These are phyloP conservation scores for Lithophane leautieri DNA, from an alignment of 2,888 invertebrate genomes.

Conservation along the genomic window DNA sequence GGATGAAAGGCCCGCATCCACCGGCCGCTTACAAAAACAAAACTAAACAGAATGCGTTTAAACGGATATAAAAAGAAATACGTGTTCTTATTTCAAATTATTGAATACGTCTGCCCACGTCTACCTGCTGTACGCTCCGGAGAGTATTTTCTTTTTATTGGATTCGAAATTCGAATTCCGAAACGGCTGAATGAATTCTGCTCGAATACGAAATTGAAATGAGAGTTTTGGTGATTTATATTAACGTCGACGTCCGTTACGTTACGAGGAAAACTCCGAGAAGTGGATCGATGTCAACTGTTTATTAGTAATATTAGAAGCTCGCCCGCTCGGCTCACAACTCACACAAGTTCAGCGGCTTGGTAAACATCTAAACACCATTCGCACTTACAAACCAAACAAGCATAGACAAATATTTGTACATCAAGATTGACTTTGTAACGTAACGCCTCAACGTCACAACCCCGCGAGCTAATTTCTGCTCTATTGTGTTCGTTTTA, in stretches of 20 bases:
- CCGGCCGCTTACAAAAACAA: conserved; percentile 87
- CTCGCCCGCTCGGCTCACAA: conserved; percentile 72
- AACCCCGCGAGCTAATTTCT: conserved; percentile 75
- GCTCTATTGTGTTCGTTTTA: conserved; percentile 73
- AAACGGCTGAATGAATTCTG: conserved; percentile 81
- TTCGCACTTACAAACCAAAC: conserved; percentile 90
- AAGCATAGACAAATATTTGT: conserved; percentile 88
- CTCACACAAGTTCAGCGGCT: conserved; percentile 86
- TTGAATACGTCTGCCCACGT: conserved; percentile 90
- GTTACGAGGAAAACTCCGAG: conserved; percentile 65
- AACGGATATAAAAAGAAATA: conserved; percentile 90
- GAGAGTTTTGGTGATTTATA: conserved; percentile 62
- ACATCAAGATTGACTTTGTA: conserved; percentile 83
- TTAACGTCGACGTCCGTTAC: conserved; percentile 57
- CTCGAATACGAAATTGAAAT: conserved; percentile 74
- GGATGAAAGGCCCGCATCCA: conserved; percentile 89
- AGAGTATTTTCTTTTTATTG: conserved; percentile 81
- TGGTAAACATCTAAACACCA: conserved; percentile 89
- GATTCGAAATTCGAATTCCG: conserved; percentile 77
- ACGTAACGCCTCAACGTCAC: conserved; percentile 75
- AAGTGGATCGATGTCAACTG: conserved; percentile 83
- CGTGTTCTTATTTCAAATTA: conserved; percentile 90
- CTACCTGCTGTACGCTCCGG: conserved; percentile 83
- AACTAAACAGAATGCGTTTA: conserved; percentile 90
- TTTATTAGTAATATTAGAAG: conserved; percentile 85